Base-by-base conservation (phyloP, 1,140 invertebrate genomes). In the Lepidotrigona ventralis region DNA sequence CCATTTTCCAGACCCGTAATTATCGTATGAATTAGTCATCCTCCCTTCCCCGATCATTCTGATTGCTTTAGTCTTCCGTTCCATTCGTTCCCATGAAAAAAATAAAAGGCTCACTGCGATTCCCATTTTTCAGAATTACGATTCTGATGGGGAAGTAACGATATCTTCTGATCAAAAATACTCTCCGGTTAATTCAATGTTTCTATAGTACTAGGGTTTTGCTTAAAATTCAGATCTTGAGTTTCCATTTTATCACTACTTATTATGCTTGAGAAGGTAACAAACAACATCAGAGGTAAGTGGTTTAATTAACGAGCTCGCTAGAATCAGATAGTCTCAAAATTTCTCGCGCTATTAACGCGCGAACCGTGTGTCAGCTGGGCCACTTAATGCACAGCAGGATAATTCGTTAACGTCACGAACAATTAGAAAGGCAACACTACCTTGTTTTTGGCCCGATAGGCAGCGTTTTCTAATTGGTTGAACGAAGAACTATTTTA, bases 11-110 rank as follows among this genome's bases (percentile, higher is more conserved):
- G 33, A 46, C 17, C 19, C 51, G 82, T 86, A 89, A 89, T 89
- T 89, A 89, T 88, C 74, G 33, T 69, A 66, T 71, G 60, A 88
- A 89, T 89, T 86, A 88, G 68, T 81, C 78, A 76, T 77, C 39
- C 68, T 60, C 56, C 6, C 54, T 19, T 23, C 3, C 39, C 33
- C 58, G 51, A 23, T 64, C 66, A 33, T 53, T 86, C 51, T 56
- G 70, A 51, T 46, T 39, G n/a, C 12, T 29, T 33, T 17, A 0
- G 29, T 23, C 14, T 54, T 26, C 8, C 23, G 8, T 33, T 12
- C 56, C 23, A 1, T 70, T 39, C 68, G 23, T 12, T 14, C 23
- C n/a, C 58, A 12, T 60, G 23, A n/a, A 60, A 60, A n/a, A 60
- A 60, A 1, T 60, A 60, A n/a, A 60, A 60, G 58, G n/a, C n/a